Percentiles rank a stretch among this genome's conserved stretches.
phyloP scores from a whole-genome alignment of 23 tunicate species.

The Styela clava region DNA sequence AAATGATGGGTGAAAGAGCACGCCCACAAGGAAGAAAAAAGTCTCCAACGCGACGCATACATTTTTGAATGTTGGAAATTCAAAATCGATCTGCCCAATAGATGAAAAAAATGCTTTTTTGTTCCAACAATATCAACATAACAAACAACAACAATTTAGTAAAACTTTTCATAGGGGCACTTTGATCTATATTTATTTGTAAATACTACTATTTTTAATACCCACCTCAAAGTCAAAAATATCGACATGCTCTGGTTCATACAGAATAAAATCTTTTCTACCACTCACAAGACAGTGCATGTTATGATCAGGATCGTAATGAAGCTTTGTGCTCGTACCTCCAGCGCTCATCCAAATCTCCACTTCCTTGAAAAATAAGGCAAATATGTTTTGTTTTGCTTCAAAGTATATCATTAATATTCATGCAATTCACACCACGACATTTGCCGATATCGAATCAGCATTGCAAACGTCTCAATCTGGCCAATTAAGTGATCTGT shows the following conservation, averaged over 20 bases:
- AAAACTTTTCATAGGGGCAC: background rate
- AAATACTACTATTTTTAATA: background rate
- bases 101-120: too few relatives aligned
- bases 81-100: too few relatives aligned
- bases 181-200: background rate
- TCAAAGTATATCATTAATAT: background rate
- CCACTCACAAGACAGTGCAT: constrained; percentile 79
- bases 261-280: constrained; percentile 78
- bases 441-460: too few relatives aligned
- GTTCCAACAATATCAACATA: too few relatives aligned
- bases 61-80: too few relatives aligned
- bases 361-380: constrained; percentile 49
- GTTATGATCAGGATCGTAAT: constrained; percentile 87
- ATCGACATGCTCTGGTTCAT: constrained; percentile 58
- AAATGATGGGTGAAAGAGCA: too few relatives aligned
- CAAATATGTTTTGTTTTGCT: background rate
- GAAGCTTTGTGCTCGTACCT: constrained; percentile 78
- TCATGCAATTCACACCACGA: background rate
- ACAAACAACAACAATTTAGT: too few relatives aligned
- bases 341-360: constrained; percentile 98
- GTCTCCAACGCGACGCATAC: too few relatives aligned
- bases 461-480: too few relatives aligned
- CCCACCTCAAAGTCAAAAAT: constrained; percentile 75
- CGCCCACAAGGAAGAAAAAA: too few relatives aligned
- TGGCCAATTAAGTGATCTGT: too few relatives aligned